phyloP scores from a whole-genome alignment of 2,888 invertebrate species.

The Drosophila vallismaia region DNA sequence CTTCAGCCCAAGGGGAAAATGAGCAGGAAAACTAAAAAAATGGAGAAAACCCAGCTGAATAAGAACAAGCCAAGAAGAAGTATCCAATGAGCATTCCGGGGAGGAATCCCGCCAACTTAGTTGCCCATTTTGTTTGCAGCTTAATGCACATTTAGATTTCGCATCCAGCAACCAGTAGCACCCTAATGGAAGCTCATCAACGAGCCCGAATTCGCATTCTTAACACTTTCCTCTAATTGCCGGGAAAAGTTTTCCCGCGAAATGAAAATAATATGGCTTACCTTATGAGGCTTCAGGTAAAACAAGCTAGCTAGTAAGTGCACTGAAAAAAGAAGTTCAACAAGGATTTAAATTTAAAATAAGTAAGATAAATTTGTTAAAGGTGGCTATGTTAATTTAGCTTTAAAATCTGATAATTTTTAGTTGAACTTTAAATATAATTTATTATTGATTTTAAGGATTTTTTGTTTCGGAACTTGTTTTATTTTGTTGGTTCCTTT shows the following conservation, averaged over 20 bases:
- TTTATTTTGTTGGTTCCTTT: neutral
- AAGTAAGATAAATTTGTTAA: too few species aligned
- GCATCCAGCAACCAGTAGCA: slow-evolving; percentile 12
- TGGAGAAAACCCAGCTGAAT: slow-evolving; percentile 15
- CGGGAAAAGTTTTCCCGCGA: slow-evolving; percentile 35
- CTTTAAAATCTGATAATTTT: too few species aligned
- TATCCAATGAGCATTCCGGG: neutral
- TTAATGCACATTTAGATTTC: slow-evolving; percentile 52
- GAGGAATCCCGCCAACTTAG: slow-evolving; percentile 25
- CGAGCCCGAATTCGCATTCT: slow-evolving; percentile 39
- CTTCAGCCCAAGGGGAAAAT: slow-evolving; percentile 33
- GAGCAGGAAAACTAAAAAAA: slow-evolving; percentile 1
- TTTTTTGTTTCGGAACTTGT: neutral
- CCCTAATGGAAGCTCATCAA: slow-evolving; percentile 55
- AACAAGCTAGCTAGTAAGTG: neutral
- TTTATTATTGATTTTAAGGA: neutral
- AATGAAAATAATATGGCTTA: slow-evolving; percentile 58
- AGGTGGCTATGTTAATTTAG: too few species aligned
- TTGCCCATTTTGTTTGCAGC: slow-evolving; percentile 45
- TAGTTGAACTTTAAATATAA: too few species aligned
- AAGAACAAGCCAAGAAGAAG: slow-evolving; percentile 2
- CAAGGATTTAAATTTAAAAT: too few species aligned
- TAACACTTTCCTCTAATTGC: slow-evolving; percentile 59
- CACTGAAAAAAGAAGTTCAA: neutral
- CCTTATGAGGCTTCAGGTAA: slow-evolving; percentile 46